Evolutionary conservation across 2,888 invertebrate genomes (phyloP), one percentile per base, ranked within the genome.

Genomic region (Polietes domitor): DNA sequence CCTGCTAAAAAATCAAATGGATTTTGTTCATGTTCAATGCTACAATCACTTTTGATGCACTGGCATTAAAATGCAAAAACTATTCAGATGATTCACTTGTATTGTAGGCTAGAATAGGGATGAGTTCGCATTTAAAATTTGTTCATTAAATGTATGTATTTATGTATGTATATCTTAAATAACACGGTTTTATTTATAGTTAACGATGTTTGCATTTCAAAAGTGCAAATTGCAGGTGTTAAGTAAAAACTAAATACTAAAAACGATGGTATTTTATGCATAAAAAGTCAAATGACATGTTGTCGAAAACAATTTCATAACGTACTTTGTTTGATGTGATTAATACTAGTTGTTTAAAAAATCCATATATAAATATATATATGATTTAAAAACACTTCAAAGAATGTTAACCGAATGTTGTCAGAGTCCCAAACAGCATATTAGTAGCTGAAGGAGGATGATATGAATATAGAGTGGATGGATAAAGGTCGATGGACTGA

Each of bases 331-430:
- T 68, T 24, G 26, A 58, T 26, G 26, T 15, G 1, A 58, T 58
- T 58, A 58, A 58, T 58, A 58, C 58, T 58, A 24, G 15, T 26
- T 68, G 68, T 68, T 43, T 68, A 68, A 65, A 65, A 65, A 43
- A 21, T 68, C 12, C 58, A 41, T 41, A 65, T 68, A 65, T 37
- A 41, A 63, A 21, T 68, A 24, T 68, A 68, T 68, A 24, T 65
- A 41, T 65, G 37, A 28, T 41, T 41, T 43, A 68, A 37, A 68
- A 43, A 21, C 21, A 24, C 28, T 68, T 43, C 28, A 61, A 61
- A 28, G 58, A 24, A 58, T 58, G 24, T 58, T 65, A 37, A 41
- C 19, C 41, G 68, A 68, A 41, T 68, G 7, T 65, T 37, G 24
- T 15, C 9, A 7, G 24, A 24, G 26, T 58, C 12, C 24, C 26